Percentiles rank a stretch among this genome's conserved stretches.
Evolutionary conservation across 2,797 vertebrate genomes (phyloP).

Genomic region (Danionella dracula): DNA sequence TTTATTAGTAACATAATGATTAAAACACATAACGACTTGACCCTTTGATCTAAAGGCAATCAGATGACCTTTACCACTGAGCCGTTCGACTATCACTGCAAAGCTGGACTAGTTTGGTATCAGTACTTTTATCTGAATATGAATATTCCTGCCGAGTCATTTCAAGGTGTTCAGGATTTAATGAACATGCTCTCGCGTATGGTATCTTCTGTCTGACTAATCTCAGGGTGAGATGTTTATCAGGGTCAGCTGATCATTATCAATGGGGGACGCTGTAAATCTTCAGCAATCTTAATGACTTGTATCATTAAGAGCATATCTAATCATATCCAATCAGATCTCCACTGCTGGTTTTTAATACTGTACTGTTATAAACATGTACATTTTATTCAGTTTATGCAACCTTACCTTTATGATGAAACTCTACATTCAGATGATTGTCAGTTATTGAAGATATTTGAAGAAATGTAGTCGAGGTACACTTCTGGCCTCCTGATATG

Average conservation of each 20-base stretch:
- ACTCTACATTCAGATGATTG: neutral
- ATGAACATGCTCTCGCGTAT: neutral
- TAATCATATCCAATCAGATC: slow-evolving; percentile 4
- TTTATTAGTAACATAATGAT: too few species aligned
- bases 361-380: neutral
- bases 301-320: neutral
- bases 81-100: neutral
- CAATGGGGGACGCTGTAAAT: neutral
- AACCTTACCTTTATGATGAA: neutral
- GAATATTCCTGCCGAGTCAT: too few species aligned
- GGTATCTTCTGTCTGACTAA: neutral
- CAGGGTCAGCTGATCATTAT: neutral
- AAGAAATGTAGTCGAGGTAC: too few species aligned
- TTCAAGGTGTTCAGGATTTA: neutral
- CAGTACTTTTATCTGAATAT: neutral
- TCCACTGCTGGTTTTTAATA: neutral
- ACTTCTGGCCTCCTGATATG: too few species aligned
- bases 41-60: neutral
- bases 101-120: neutral
- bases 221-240: neutral
- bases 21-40: too few species aligned
- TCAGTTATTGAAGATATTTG: neutral
- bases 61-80: neutral
- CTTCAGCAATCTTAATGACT: neutral
- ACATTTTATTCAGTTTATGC: neutral